A percentile compares a stretch with the other conserved stretches of the same genome.
Conservation (phyloP, 2,888 invertebrate genomes). For the Sarcophaga caerulescens region DNA sequence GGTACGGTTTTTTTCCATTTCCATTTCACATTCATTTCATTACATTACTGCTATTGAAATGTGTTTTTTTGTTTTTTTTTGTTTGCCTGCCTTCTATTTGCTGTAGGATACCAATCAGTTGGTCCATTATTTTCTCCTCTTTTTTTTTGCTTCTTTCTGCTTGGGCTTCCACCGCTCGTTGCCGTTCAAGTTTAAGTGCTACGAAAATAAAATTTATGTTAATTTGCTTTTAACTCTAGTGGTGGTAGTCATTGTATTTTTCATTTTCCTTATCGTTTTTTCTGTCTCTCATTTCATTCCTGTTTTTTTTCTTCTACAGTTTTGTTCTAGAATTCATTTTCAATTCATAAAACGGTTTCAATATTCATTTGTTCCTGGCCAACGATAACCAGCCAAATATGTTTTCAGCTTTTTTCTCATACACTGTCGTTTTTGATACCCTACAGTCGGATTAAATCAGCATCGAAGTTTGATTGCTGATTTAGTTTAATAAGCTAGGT, state of each 20-base stretch:
- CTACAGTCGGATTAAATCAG: too few species aligned
- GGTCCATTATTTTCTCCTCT: slow-evolving; percentile 21
- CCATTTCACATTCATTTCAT: slow-evolving; percentile 57
- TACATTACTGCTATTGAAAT: slow-evolving; percentile 28
- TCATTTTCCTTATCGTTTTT: slow-evolving; percentile 20
- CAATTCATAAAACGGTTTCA: slow-evolving; percentile 39
- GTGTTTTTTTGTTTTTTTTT: slow-evolving; percentile 9
- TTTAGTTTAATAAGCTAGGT: too few species aligned
- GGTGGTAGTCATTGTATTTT: slow-evolving; percentile 38
- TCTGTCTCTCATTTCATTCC: neutral
- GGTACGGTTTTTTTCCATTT: slow-evolving; percentile 8
- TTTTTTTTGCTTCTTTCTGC: neutral
- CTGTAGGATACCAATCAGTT: slow-evolving; percentile 51
- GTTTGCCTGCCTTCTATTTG: slow-evolving; percentile 50
- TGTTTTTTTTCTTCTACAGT: neutral
- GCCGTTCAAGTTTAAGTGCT: slow-evolving; percentile 62
- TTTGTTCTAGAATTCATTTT: slow-evolving; percentile 9
- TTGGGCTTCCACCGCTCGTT: neutral
- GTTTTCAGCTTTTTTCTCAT: slow-evolving; percentile 25
- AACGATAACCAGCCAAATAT: slow-evolving; percentile 1
- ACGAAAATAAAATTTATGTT: slow-evolving; percentile 76
- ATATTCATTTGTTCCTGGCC: slow-evolving; percentile 33
- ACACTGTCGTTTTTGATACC: neutral
- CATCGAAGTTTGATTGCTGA: too few species aligned
- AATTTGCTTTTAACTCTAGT: slow-evolving; percentile 77